Percentiles rank a stretch among this genome's conserved stretches.
Conservation (phyloP, 2,113 vertebrate species). For the Phaetusa simplex region DNA sequence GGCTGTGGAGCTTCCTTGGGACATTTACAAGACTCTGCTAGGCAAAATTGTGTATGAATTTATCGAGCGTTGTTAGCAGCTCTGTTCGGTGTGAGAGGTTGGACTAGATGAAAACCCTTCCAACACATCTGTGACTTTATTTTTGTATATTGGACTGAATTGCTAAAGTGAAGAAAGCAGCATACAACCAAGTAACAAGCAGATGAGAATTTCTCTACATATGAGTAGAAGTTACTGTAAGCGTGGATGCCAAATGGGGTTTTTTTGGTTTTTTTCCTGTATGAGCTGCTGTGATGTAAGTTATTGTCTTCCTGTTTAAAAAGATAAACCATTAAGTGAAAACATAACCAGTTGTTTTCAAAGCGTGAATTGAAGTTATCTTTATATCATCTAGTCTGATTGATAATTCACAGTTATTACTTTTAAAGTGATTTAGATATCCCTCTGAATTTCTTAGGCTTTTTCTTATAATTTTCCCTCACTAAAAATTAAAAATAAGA, state of each 20-base stretch:
- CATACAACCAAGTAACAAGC: neutral
- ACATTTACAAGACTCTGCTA: neutral
- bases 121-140: neutral
- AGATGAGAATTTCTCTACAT: neutral
- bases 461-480: neutral
- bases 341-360: neutral
- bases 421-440: neutral
- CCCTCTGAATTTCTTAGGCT: neutral
- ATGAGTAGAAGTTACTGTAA: neutral
- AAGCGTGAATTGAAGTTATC: neutral
- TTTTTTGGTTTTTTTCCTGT: neutral
- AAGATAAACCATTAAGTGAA: neutral
- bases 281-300: neutral
- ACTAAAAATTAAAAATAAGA: neutral
- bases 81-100: neutral
- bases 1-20: neutral
- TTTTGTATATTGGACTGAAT: neutral
- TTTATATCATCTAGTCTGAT: neutral
- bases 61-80: neutral
- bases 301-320: neutral
- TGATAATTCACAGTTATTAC: neutral
- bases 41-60: neutral
- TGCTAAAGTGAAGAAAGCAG: neutral
- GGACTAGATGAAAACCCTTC: neutral
- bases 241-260: neutral